phyloP scores from a whole-genome alignment of 2,113 vertebrate species.

The Hypocryptadius cinnamomeus region DNA sequence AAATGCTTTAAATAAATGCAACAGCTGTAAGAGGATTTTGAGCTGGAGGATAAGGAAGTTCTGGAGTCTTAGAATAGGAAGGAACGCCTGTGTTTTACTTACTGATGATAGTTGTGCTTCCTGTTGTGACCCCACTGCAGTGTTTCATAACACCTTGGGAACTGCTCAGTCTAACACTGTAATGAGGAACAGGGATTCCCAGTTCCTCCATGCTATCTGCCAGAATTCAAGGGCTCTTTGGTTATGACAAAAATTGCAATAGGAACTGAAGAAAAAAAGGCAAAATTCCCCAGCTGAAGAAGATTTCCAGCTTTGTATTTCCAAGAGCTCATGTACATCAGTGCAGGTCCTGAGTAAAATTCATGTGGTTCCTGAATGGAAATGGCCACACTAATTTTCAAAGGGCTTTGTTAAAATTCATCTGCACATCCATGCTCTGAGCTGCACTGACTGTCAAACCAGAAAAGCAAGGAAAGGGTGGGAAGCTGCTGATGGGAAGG shows the following conservation, averaged over 20 bases:
- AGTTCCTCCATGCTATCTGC: slow-evolving; percentile 37
- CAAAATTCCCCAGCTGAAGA: background rate
- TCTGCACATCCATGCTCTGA: background rate
- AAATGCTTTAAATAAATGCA: background rate
- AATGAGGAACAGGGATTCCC: slow-evolving; percentile 63
- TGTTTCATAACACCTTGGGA: slow-evolving; percentile 59
- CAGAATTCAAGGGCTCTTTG: background rate
- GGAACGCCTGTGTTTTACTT: slow-evolving; percentile 58
- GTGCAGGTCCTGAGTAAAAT: background rate
- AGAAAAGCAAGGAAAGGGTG: background rate
- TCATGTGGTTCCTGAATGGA: background rate
- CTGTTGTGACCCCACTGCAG: slow-evolving; percentile 57
- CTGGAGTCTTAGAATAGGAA: slow-evolving; percentile 65
- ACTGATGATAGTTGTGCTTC: slow-evolving; percentile 54
- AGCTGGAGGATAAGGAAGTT: slow-evolving; percentile 64
- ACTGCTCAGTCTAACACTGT: background rate
- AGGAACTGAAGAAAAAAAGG: background rate
- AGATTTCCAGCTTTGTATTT: background rate
- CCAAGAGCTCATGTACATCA: background rate
- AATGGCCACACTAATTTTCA: background rate
- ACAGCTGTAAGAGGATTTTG: slow-evolving; percentile 54
- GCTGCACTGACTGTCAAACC: background rate
- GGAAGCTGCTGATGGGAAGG: background rate
- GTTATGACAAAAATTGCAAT: background rate
- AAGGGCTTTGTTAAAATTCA: background rate